A percentile compares a stretch with the other conserved stretches of the same genome.
Evolutionary conservation across 1,140 invertebrate genomes (phyloP).

Genomic region (Heliconius hewitsoni): DNA sequence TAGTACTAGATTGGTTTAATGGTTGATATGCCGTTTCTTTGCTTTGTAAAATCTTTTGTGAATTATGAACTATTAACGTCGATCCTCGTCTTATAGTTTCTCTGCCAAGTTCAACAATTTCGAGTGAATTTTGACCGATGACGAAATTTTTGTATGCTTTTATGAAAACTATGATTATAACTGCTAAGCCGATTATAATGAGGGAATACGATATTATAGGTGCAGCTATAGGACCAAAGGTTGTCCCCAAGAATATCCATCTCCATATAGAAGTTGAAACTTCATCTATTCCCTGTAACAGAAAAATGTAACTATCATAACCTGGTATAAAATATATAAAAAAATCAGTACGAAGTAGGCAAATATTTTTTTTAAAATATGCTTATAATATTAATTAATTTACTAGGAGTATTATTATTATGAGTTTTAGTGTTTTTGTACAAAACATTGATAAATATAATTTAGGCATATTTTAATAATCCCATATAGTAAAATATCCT

Average conservation of each 20-base stretch:
- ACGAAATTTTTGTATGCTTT: conserved; percentile 88
- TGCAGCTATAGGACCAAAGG: conserved; percentile 85
- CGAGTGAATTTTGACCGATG: conserved; percentile 85
- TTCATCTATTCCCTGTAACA: conserved; percentile 88
- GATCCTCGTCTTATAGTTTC: conserved; percentile 86
- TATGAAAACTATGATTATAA: conserved; percentile 85
- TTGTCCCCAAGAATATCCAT: conserved; percentile 89
- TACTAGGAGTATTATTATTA: too few relatives aligned
- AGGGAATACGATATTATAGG: conserved; percentile 87
- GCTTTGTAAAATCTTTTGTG: conserved; percentile 83
- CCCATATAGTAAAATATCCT: too few relatives aligned
- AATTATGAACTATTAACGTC: conserved; percentile 86
- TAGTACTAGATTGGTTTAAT: conserved; percentile 39
- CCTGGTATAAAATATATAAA: not conserved
- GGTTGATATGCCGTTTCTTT: conserved; percentile 82
- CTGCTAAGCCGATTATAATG: conserved; percentile 85
- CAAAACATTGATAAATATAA: too few relatives aligned
- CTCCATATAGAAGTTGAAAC: conserved; percentile 87
- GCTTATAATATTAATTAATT: too few relatives aligned
- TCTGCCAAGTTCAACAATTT: conserved; percentile 89
- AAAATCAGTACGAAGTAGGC: not conserved
- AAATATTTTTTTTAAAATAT: too few relatives aligned
- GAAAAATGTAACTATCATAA: not conserved
- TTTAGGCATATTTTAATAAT: too few relatives aligned
- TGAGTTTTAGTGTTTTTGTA: too few relatives aligned